Evolutionary conservation across 2,797 vertebrate genomes (phyloP).

Genomic region (Gadopsis marmoratus): DNA sequence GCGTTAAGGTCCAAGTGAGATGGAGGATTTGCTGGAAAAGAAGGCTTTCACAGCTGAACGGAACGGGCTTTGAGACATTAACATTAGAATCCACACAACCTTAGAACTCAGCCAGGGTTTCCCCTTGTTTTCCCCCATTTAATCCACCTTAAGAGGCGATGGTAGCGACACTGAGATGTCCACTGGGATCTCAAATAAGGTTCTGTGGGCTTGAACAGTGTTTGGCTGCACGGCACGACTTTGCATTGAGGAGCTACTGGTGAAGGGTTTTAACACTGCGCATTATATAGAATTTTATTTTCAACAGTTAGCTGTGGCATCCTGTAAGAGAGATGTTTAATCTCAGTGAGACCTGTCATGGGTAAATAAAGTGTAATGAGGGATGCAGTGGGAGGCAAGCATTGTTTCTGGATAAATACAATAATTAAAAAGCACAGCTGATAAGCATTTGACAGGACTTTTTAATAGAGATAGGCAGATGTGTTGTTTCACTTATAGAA

Average conservation of each 20-base stretch:
- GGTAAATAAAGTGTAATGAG: background rate
- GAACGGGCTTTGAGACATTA: conserved; percentile 42
- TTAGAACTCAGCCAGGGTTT: background rate
- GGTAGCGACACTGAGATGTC: background rate
- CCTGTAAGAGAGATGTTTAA: background rate
- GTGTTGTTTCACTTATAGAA: background rate
- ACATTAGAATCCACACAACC: conserved; percentile 19
- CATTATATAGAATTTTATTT: conserved; percentile 23
- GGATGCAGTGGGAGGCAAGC: background rate
- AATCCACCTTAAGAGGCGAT: background rate
- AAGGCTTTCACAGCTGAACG: conserved; percentile 51
- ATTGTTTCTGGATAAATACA: background rate
- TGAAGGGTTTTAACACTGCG: conserved; percentile 3
- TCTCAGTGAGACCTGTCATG: background rate
- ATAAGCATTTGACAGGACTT: background rate
- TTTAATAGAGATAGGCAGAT: background rate
- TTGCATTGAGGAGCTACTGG: background rate
- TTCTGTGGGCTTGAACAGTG: background rate
- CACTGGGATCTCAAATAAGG: background rate
- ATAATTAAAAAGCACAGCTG: background rate
- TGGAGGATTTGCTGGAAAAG: conserved; percentile 30
- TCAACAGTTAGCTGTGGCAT: background rate
- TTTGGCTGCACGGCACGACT: background rate
- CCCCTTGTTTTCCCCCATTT: background rate
- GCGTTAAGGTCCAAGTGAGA: conserved; percentile 66